These are phyloP conservation scores for Nicator chloris DNA, from an alignment of 2,113 vertebrate species.

Conservation along the genomic window DNA sequence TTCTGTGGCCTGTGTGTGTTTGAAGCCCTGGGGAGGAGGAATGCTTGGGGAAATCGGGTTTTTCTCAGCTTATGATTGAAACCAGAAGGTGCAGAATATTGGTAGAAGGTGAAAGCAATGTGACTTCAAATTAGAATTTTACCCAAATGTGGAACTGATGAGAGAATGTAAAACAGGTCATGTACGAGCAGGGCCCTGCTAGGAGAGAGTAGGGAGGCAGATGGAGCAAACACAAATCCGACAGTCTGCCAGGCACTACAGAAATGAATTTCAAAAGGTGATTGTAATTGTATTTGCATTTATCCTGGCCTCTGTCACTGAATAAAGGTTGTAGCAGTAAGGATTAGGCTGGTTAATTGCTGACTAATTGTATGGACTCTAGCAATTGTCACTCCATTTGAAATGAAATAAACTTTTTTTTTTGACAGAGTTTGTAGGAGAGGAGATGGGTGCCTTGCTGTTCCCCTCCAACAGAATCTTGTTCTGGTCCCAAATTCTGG, in stretches of 20 bases:
- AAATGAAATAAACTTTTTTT: background rate
- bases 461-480: background rate
- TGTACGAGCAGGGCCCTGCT: background rate
- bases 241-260: background rate
- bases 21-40: slow-evolving; percentile 61
- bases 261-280: background rate
- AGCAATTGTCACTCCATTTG: background rate
- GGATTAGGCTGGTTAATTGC: background rate
- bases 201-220: background rate
- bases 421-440: background rate
- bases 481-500: background rate
- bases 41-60: slow-evolving; percentile 47
- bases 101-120: slow-evolving; percentile 48
- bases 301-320: background rate
- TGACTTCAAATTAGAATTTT: slow-evolving; percentile 28
- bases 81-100: slow-evolving; percentile 55
- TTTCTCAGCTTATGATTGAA: slow-evolving; percentile 61
- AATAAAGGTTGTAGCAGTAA: background rate
- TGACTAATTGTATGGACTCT: background rate
- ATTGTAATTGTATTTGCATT: background rate
- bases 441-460: background rate
- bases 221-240: background rate
- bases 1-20: slow-evolving; percentile 52
- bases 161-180: slow-evolving; percentile 11
- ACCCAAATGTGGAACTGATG: background rate